phyloP scores from a whole-genome alignment of 2,797 vertebrate species.

The Holocentrus rufus region DNA sequence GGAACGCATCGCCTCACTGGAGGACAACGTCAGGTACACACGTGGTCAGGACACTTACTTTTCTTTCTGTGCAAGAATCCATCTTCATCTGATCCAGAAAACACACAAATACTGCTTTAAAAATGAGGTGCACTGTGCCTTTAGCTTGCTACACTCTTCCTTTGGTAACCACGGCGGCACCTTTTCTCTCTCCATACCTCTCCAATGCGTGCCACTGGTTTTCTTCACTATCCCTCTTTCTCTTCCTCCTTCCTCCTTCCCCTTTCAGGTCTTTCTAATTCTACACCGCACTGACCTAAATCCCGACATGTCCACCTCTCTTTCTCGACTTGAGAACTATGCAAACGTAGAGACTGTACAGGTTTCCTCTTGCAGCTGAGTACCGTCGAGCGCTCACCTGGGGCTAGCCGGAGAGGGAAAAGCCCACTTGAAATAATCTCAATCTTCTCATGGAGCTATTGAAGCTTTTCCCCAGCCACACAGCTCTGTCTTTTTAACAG shows the following conservation, averaged over 20 bases:
- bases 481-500: slow-evolving; percentile 7
- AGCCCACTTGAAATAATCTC: slow-evolving; percentile 30
- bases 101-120: neutral
- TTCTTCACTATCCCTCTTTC: neutral
- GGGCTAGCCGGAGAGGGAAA: slow-evolving; percentile 45
- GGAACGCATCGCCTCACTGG: slow-evolving; percentile 83
- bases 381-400: slow-evolving; percentile 47
- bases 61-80: neutral
- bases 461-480: slow-evolving; percentile 43
- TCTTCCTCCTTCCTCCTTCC: slow-evolving; percentile 5
- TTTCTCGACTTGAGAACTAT: slow-evolving; percentile 56
- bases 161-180: neutral
- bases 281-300: slow-evolving; percentile 35
- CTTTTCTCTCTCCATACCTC: neutral
- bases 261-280: neutral
- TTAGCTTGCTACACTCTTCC: neutral
- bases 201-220: slow-evolving; percentile 6
- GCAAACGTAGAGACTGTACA: slow-evolving; percentile 55
- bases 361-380: slow-evolving; percentile 68
- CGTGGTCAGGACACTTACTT: neutral
- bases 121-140: neutral
- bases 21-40: slow-evolving; percentile 90
- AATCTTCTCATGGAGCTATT: slow-evolving; percentile 39
- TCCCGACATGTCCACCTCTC: slow-evolving; percentile 3
- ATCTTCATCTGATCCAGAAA: neutral